Evolutionary conservation across 2,797 vertebrate species (phyloP).

Genomic region (Thamnophis elegans): DNA sequence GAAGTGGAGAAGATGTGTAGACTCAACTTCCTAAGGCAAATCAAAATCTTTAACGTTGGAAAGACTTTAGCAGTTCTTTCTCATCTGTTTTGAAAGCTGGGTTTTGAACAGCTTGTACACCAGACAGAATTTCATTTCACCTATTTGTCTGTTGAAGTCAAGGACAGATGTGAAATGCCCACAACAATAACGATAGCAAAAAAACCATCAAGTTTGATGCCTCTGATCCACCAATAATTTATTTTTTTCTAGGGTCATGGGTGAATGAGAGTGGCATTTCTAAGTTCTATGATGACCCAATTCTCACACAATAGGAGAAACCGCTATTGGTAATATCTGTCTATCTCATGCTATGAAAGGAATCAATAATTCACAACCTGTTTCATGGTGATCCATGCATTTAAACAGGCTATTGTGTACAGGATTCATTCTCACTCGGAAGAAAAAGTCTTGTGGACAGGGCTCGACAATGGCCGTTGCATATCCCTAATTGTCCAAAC

Average conservation of each 20-base stretch:
- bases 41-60: conserved; percentile 34
- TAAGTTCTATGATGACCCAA: neutral
- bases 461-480: neutral
- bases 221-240: neutral
- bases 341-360: neutral
- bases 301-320: neutral
- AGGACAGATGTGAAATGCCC: neutral
- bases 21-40: neutral
- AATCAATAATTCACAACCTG: neutral
- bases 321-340: neutral
- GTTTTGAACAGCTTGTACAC: neutral
- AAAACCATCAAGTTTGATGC: neutral
- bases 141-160: neutral
- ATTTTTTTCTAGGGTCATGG: neutral
- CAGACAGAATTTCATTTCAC: neutral
- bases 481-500: neutral
- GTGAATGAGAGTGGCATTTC: neutral
- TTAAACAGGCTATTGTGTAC: neutral
- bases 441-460: neutral
- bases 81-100: neutral
- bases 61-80: neutral
- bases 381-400: neutral
- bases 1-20: neutral
- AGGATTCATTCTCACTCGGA: neutral
- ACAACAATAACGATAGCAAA: neutral